A percentile compares a stretch with the other conserved stretches of the same genome.
These are phyloP conservation scores for Sinocyclocheilus maitianheensis DNA, from an alignment of 2,113 vertebrate genomes.

Conservation along the genomic window DNA sequence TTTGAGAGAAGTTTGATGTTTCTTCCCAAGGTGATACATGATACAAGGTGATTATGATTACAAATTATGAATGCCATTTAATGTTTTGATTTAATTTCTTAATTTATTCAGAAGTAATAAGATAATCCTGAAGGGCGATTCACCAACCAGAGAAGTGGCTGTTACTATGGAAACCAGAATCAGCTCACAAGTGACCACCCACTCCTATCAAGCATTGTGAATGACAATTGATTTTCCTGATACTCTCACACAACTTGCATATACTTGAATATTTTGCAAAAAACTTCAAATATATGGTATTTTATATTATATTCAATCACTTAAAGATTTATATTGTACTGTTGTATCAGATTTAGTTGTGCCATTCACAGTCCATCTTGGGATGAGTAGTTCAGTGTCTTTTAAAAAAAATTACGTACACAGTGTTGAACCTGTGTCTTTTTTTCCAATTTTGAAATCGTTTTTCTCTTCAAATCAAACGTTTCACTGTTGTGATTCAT, in stretches of 20 bases:
- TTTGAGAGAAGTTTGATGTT: too few species aligned
- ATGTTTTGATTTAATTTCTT: too few species aligned
- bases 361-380: neutral
- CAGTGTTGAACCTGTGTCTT: too few species aligned
- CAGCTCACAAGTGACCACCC: neutral
- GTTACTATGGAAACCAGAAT: slow-evolving; percentile 11
- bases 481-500: neutral
- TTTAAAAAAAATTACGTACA: too few species aligned
- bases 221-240: neutral
- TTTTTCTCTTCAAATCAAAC: neutral
- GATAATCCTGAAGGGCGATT: neutral
- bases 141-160: neutral
- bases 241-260: neutral
- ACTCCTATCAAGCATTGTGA: neutral
- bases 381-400: neutral
- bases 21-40: too few species aligned
- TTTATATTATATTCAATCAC: neutral
- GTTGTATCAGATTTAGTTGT: too few species aligned
- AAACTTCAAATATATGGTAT: neutral
- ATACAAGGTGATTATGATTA: too few species aligned
- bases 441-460: neutral
- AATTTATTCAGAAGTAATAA: too few species aligned
- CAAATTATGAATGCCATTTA: too few species aligned
- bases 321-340: neutral
- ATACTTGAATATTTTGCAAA: neutral